Conservation (phyloP, 2,888 invertebrate species). For the Drosophila histrio region DNA sequence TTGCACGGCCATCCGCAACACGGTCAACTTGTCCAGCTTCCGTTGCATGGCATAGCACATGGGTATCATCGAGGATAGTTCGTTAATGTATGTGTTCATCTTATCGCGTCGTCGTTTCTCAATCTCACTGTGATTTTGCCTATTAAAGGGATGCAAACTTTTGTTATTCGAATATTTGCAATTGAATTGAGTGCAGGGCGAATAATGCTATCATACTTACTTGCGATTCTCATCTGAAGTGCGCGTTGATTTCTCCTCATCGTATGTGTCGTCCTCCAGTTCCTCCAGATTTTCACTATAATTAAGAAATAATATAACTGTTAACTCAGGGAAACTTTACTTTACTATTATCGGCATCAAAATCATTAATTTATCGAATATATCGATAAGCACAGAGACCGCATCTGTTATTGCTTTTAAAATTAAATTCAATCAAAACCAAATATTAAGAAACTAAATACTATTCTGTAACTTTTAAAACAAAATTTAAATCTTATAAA, state of each 20-base stretch:
- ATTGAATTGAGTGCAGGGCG: no score
- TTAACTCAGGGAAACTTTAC: no score
- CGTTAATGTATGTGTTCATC: constrained; percentile 97
- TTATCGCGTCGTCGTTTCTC: constrained; percentile 97
- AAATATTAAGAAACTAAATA: no score
- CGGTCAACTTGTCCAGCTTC: constrained; percentile 96
- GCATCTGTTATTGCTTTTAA: no score
- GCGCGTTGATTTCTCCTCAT: constrained; percentile 88
- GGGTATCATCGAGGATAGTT: constrained; percentile 94
- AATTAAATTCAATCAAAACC: no score
- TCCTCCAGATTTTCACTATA: constrained; percentile 82
- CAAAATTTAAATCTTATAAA: no score
- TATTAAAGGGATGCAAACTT: constrained; percentile 75
- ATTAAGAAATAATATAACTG: constrained; percentile 7
- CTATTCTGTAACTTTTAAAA: no score
- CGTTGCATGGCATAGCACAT: constrained; percentile 97
- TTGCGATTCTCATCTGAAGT: constrained; percentile 89
- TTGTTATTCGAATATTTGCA: background rate
- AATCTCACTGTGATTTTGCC: constrained; percentile 98
- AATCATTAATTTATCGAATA: background rate
- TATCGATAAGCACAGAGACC: no score
- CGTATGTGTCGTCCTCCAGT: constrained; percentile 88
- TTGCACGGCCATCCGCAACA: constrained; percentile 96
- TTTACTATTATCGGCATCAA: background rate
- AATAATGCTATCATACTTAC: constrained; percentile 86